Evolutionary conservation across 2,888 invertebrate genomes (phyloP).

Genomic region (Temnothorax unifasciatus): DNA sequence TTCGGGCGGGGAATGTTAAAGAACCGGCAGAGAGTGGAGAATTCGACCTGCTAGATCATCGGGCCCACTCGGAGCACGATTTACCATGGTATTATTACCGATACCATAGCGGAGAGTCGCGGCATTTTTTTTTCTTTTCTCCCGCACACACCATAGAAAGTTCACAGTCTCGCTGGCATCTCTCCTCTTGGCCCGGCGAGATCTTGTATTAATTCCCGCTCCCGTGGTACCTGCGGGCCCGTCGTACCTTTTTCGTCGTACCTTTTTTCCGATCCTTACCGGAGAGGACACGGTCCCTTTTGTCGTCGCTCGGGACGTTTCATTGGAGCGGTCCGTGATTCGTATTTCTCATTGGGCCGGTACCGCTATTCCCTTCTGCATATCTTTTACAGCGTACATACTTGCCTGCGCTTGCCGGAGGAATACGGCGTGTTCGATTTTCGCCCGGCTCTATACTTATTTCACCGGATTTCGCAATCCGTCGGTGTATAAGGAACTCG

Average conservation of each 20-base stretch:
- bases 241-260: constrained; percentile 19
- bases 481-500: constrained; percentile 32
- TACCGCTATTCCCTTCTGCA: constrained; percentile 19
- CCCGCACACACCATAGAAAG: constrained; percentile 16
- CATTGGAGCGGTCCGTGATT: constrained; percentile 25
- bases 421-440: constrained; percentile 31
- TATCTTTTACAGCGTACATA: background rate
- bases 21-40: constrained; percentile 19
- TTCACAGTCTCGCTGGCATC: constrained; percentile 26
- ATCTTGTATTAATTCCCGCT: constrained; percentile 47
- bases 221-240: constrained; percentile 34
- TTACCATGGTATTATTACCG: constrained; percentile 49
- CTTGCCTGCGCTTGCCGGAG: background rate
- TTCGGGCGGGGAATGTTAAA: constrained; percentile 6
- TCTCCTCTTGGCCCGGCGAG: constrained; percentile 5
- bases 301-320: constrained; percentile 31
- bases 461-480: constrained; percentile 43
- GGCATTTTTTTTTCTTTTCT: constrained; percentile 24
- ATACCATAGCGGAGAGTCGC: constrained; percentile 40
- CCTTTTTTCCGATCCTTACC: constrained; percentile 32
- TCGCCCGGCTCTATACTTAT: constrained; percentile 15
- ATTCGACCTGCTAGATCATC: constrained; percentile 57
- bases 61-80: constrained; percentile 26
- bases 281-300: constrained; percentile 29
- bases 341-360: constrained; percentile 15